These are phyloP conservation scores for Aptenodytes patagonicus DNA, from an alignment of 2,113 vertebrate species.

Conservation along the genomic window DNA sequence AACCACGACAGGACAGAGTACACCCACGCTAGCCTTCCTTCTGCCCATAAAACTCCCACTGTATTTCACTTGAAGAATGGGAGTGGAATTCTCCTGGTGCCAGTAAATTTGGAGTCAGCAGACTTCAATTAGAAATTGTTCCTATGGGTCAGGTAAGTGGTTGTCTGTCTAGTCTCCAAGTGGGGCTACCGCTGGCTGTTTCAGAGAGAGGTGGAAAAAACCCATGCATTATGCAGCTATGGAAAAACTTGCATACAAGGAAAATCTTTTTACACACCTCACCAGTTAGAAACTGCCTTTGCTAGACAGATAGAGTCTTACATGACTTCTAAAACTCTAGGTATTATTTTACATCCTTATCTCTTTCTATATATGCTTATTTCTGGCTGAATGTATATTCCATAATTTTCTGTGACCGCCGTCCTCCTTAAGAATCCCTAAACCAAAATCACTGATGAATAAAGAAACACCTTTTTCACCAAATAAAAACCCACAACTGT, in stretches of 20 bases:
- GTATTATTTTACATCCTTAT: not conserved
- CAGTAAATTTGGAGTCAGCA: not conserved
- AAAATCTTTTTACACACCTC: not conserved
- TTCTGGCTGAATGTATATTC: not conserved
- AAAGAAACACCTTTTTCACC: not conserved
- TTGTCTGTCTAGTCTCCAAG: not conserved
- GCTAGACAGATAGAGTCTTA: not conserved
- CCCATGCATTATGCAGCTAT: not conserved
- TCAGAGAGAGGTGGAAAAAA: not conserved
- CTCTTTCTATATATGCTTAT: not conserved
- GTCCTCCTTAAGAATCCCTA: not conserved
- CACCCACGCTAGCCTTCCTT: not conserved
- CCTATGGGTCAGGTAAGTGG: not conserved
- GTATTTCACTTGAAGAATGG: not conserved
- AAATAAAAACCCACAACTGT: not conserved
- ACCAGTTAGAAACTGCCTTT: not conserved
- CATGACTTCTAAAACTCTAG: not conserved
- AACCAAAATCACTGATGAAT: not conserved
- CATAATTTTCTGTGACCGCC: not conserved
- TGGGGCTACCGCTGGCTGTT: not conserved
- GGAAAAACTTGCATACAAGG: not conserved
- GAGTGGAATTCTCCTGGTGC: not conserved
- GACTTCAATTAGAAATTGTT: not conserved
- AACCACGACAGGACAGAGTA: rapidly evolving
- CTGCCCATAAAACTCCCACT: not conserved